Conservation (phyloP, 2,797 vertebrate genomes). For the Propithecus perrieri region DNA sequence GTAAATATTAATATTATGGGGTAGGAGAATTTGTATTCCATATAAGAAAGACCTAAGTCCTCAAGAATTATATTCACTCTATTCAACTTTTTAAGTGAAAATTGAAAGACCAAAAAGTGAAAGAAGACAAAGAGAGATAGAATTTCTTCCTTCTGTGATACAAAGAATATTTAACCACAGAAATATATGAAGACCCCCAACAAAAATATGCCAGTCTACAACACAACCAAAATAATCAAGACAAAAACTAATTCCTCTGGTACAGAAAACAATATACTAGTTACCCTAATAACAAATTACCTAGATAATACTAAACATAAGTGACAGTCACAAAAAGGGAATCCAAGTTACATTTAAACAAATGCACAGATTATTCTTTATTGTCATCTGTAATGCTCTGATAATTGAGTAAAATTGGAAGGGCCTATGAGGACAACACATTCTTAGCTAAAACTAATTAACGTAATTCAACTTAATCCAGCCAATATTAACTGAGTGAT, state of each 20-base stretch:
- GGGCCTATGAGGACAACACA: neutral
- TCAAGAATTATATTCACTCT: neutral
- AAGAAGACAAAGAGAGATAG: neutral
- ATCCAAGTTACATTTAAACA: neutral
- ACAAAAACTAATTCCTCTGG: neutral
- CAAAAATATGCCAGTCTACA: neutral
- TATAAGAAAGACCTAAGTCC: neutral
- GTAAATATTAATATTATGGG: neutral
- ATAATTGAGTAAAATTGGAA: neutral
- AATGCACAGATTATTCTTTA: neutral
- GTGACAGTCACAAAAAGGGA: neutral
- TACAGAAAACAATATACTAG: neutral
- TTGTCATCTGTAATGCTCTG: neutral
- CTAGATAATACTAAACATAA: neutral
- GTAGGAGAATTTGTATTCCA: neutral
- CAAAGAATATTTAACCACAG: neutral
- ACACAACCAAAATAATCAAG: neutral
- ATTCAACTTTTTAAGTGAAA: neutral
- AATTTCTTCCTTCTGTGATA: neutral
- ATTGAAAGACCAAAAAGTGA: neutral
- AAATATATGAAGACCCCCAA: neutral
- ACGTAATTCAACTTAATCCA: neutral
- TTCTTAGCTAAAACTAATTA: neutral
- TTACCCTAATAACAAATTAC: neutral
- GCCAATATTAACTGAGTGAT: neutral